Base-by-base conservation (phyloP, 92 coral and sea anemone species). In the Metridium senile region DNA sequence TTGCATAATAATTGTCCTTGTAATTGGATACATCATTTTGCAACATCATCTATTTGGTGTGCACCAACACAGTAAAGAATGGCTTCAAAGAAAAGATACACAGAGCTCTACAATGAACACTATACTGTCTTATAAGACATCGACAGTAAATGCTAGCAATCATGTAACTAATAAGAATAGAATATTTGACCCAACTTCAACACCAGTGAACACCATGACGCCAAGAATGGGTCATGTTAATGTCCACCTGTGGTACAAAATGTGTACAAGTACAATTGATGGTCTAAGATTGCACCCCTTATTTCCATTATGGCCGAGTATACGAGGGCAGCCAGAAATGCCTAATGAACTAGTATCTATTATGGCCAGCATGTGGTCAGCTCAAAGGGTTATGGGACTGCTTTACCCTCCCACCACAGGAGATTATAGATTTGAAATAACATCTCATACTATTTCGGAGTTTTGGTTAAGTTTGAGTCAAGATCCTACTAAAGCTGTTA, bases 211-310 rank as follows among this genome's bases (percentile, higher is more conserved):
- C 18, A 7, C 28, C 18, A 20, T 3, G 28, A 57, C n/a, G 9
- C 33, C 8, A 7, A 66, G 21, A 34, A 64, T 62, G 67, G 85
- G 86, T 54, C 74, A 70, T 62, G 81, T 88, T 0, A 88, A 88
- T 72, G 84, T 88, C 29, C 84, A 80, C 34, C 29, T 88, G 23
- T 92, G 97, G 97, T 79, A 85, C 28, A 74, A 83, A 21, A 46
- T 92, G 19, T 92, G 97, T 58, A 82, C 89, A 65, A 88, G 90
- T 6, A 89, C 81, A 43, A 76, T 92, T 26, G 89, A 86, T 79
- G 83, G 93, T 26, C 58, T 92, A 23, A 70, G 91, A 63, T 80
- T 89, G 76, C 79, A 78, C 31, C 97, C 97, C 11, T 57, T 92
- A 62, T 92, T 92, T 39, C 97, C 97, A 0, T 39, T 33, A 6